Conservation (phyloP, 1,140 invertebrate genomes). For the Drosophila nasuta region DNA sequence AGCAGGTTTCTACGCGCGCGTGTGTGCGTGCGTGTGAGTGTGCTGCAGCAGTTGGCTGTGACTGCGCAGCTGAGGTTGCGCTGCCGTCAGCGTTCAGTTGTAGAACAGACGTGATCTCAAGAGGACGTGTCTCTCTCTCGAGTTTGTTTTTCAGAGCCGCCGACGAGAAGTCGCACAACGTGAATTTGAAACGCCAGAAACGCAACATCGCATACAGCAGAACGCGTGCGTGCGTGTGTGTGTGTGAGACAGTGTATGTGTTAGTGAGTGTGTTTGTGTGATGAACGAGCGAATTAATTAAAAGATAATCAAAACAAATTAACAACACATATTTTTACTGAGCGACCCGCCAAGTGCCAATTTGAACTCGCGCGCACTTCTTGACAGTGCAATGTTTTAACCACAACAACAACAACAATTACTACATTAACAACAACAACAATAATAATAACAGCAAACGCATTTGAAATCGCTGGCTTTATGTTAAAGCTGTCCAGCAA, state of each 20-base stretch:
- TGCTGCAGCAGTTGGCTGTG: slow-evolving; percentile 30
- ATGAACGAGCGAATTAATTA: slow-evolving; percentile 80
- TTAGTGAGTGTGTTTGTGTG: slow-evolving; percentile 35
- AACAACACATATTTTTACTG: slow-evolving; percentile 54
- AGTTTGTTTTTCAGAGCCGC: slow-evolving; percentile 33
- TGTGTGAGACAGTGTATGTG: slow-evolving; percentile 6
- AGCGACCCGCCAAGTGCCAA: slow-evolving; percentile 37
- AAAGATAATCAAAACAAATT: slow-evolving; percentile 79
- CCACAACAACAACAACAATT: slow-evolving; percentile 22
- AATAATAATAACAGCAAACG: slow-evolving; percentile 9
- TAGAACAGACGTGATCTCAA: slow-evolving; percentile 84
- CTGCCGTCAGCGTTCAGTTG: slow-evolving; percentile 66
- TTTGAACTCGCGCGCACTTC: slow-evolving; percentile 36
- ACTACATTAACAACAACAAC: slow-evolving; percentile 29
- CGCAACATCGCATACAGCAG: slow-evolving; percentile 22
- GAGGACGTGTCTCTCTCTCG: slow-evolving; percentile 77
- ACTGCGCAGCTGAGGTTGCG: slow-evolving; percentile 29
- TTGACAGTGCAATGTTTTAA: slow-evolving; percentile 53
- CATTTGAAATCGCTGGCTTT: slow-evolving; percentile 51
- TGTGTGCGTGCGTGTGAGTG: slow-evolving; percentile 2
- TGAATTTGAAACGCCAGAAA: slow-evolving; percentile 21
- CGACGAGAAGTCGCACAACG: slow-evolving; percentile 39
- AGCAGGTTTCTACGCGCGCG: neutral
- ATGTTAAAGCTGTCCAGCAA: slow-evolving; percentile 73
- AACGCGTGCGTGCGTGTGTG: slow-evolving; percentile 42